Conservation (phyloP, 2,113 vertebrate genomes). For the Phylloscopus trochilus region DNA sequence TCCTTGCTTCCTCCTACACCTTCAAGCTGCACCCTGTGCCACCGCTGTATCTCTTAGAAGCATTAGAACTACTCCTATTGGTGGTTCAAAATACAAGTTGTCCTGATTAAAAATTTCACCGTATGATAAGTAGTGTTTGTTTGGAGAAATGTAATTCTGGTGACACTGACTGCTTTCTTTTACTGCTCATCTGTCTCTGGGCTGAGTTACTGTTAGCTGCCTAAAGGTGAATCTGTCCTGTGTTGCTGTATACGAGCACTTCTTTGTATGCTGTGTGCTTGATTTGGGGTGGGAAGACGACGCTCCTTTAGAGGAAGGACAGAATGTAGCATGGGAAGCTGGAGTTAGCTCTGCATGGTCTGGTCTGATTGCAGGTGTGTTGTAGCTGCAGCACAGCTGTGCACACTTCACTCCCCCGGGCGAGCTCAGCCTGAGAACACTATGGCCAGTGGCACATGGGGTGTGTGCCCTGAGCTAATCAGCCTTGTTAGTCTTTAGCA, state of each 20-base stretch:
- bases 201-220: not conserved
- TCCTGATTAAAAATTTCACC: not conserved
- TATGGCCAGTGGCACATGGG: not conserved
- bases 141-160: not conserved
- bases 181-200: not conserved
- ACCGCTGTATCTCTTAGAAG: not conserved
- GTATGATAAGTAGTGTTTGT: not conserved
- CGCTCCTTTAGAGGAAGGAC: not conserved
- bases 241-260: not conserved
- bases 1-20: not conserved
- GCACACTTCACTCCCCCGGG: fast-evolving
- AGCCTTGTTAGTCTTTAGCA: not conserved
- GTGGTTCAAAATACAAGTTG: not conserved
- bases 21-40: not conserved
- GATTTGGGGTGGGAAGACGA: not conserved
- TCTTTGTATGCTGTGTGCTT: not conserved
- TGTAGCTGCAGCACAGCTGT: not conserved
- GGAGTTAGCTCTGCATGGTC: not conserved
- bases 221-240: not conserved
- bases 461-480: not conserved
- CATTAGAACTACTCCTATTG: not conserved
- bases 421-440: not conserved
- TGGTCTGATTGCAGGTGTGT: fast-evolving
- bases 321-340: not conserved
- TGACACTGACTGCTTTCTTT: not conserved